These are phyloP conservation scores for Plestiodon gilberti DNA, from an alignment of 2,113 vertebrate genomes.

Conservation along the genomic window DNA sequence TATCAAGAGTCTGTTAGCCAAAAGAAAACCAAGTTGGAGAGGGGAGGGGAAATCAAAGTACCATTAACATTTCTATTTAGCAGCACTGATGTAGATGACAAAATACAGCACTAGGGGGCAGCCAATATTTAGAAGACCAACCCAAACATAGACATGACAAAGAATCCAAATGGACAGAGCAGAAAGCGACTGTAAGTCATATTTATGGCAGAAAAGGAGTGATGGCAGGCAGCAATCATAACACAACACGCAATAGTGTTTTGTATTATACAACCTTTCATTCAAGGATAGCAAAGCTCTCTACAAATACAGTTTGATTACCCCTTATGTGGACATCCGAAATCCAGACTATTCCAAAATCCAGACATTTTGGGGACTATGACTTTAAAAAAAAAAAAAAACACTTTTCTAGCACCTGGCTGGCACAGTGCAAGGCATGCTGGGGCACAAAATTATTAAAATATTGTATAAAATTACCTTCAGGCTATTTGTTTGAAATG, in stretches of 20 bases:
- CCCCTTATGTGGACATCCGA: too few species aligned
- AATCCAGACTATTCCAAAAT: too few species aligned
- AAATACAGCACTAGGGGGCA: conserved; percentile 27
- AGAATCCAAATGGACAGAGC: background rate
- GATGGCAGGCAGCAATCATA: conserved; percentile 22
- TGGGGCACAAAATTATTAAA: too few species aligned
- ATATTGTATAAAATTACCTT: too few species aligned
- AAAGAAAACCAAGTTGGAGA: background rate
- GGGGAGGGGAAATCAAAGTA: background rate
- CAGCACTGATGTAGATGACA: background rate
- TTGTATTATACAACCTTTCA: conserved; percentile 64
- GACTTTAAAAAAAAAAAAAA: too few species aligned
- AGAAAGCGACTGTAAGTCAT: conserved; percentile 16
- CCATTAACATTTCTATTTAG: background rate
- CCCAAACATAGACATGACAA: conserved; percentile 13
- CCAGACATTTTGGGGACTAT: too few species aligned
- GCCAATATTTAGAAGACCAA: conserved; percentile 26
- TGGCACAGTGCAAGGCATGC: too few species aligned
- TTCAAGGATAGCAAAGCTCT: conserved; percentile 69
- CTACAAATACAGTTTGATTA: too few species aligned
- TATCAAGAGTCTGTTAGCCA: conserved; percentile 9
- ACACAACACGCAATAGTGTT: conserved; percentile 34
- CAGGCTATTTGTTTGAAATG: too few species aligned
- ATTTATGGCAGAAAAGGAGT: conserved; percentile 2
- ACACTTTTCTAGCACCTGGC: too few species aligned